Evolutionary conservation across 2,113 vertebrate species (phyloP).

Genomic region (Chloroceryle aenea): DNA sequence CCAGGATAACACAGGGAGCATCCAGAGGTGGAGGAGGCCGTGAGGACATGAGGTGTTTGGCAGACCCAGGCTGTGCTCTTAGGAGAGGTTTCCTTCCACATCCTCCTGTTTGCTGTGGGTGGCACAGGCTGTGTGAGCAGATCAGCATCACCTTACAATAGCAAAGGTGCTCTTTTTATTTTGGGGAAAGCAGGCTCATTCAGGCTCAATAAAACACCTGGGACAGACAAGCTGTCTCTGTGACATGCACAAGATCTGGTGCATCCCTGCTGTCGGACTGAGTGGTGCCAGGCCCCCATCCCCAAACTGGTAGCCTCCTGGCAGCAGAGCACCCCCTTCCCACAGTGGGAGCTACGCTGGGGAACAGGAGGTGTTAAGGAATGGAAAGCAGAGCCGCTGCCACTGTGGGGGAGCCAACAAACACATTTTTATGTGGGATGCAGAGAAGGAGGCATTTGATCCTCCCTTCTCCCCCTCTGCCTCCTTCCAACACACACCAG

Average conservation of each 20-base stretch:
- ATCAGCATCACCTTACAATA: neutral
- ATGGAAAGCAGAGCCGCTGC: neutral
- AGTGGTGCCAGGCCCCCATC: neutral
- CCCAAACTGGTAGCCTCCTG: fast-evolving
- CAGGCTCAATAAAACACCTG: neutral
- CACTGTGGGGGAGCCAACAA: neutral
- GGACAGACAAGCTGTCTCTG: fast-evolving
- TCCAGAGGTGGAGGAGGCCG: neutral
- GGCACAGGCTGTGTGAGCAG: neutral
- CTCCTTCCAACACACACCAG: neutral
- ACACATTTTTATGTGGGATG: neutral
- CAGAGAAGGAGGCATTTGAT: neutral
- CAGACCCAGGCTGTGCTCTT: neutral
- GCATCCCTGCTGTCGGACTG: neutral
- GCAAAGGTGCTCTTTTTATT: neutral
- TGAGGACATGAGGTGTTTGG: fast-evolving
- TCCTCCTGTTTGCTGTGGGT: fast-evolving
- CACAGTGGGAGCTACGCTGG: fast-evolving
- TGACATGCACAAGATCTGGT: too few relatives aligned
- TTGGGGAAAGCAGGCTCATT: neutral
- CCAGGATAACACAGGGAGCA: fast-evolving
- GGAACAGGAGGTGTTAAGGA: neutral
- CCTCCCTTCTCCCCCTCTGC: fast-evolving
- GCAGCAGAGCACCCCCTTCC: fast-evolving
- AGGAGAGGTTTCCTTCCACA: fast-evolving